Base-by-base conservation (phyloP, 2,888 invertebrate genomes). In the Gymnoscelis rufifasciata region DNA sequence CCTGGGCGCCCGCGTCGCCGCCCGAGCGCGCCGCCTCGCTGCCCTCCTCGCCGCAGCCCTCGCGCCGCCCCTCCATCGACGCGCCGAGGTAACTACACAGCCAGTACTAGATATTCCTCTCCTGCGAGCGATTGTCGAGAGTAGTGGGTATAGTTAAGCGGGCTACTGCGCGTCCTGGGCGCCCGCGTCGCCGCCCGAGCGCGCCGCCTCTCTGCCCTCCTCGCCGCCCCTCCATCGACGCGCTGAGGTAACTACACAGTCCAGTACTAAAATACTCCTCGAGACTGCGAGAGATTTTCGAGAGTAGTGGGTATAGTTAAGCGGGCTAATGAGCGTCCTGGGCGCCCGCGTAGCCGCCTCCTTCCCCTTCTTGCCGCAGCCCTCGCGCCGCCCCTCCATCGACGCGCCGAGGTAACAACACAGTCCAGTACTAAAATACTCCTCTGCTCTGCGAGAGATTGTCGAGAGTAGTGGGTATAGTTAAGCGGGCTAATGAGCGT, bases 401-500 rank as follows among this genome's bases (percentile, higher is more conserved):
- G 63, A 75, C 59, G 64, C 66, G 49, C 63, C 61, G 5, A 29
- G 42, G 45, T 45, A 33, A 23, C 29, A 29, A 13, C 19, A n/a
- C 19, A 5, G n/a, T n/a, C n/a, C n/a, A n/a, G n/a, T n/a, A n/a
- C n/a, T n/a, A n/a, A n/a, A n/a, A n/a, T n/a, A n/a, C n/a, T n/a
- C n/a, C n/a, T n/a, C n/a, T n/a, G n/a, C n/a, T n/a, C n/a, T n/a
- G n/a, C n/a, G n/a, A n/a, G n/a, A n/a, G n/a, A n/a, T n/a, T n/a
- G n/a, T n/a, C n/a, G n/a, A n/a, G n/a, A n/a, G n/a, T n/a, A n/a
- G n/a, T n/a, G n/a, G n/a, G n/a, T n/a, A n/a, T n/a, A n/a, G n/a
- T n/a, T n/a, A n/a, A n/a, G 87, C 82, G 31, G 94, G 94, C 69
- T 94, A 94, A 35, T 93, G 94, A 5, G 94, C 94, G 15, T 33